A percentile compares a stretch with the other conserved stretches of the same genome.
phyloP scores from a whole-genome alignment of 2,797 vertebrate genomes.

The Hippoglossus hippoglossus region DNA sequence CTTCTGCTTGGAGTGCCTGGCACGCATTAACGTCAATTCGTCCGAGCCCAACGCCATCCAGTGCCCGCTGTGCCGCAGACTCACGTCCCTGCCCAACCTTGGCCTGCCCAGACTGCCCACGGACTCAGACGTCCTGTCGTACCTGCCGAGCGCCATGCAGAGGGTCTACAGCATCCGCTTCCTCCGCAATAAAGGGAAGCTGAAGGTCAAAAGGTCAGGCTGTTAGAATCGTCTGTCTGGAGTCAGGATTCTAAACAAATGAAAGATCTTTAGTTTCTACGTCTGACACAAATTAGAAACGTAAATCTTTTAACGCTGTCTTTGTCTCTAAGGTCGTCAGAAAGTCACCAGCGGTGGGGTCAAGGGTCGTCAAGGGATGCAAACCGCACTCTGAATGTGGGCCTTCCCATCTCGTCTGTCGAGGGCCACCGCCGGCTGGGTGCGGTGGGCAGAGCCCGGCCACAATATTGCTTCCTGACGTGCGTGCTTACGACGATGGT shows the following conservation, averaged over 20 bases:
- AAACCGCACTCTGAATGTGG: constrained; percentile 81
- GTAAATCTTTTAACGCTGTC: background rate
- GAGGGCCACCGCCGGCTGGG: accelerated
- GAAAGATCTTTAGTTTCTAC: background rate
- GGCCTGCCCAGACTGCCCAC: constrained; percentile 83
- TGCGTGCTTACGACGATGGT: constrained; percentile 63
- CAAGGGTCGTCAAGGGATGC: constrained; percentile 26
- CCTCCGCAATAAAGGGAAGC: constrained; percentile 80
- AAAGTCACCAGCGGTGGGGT: constrained; percentile 12
- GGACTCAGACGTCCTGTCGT: constrained; percentile 77
- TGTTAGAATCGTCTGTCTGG: no score
- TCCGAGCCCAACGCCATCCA: constrained; percentile 77
- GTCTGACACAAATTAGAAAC: background rate
- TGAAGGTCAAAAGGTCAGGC: constrained; percentile 82
- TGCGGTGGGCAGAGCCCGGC: background rate
- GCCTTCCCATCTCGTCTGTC: constrained; percentile 57
- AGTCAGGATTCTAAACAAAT: no score
- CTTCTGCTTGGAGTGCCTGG: constrained; percentile 89
- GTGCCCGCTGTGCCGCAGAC: constrained; percentile 85
- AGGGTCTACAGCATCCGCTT: constrained; percentile 86
- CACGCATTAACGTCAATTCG: constrained; percentile 85
- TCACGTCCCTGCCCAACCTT: constrained; percentile 78
- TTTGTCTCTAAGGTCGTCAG: constrained; percentile 37
- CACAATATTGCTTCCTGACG: no score
- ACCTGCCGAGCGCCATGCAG: constrained; percentile 83